Base-by-base conservation (phyloP, 2,113 vertebrate genomes). In the Geococcyx californianus region DNA sequence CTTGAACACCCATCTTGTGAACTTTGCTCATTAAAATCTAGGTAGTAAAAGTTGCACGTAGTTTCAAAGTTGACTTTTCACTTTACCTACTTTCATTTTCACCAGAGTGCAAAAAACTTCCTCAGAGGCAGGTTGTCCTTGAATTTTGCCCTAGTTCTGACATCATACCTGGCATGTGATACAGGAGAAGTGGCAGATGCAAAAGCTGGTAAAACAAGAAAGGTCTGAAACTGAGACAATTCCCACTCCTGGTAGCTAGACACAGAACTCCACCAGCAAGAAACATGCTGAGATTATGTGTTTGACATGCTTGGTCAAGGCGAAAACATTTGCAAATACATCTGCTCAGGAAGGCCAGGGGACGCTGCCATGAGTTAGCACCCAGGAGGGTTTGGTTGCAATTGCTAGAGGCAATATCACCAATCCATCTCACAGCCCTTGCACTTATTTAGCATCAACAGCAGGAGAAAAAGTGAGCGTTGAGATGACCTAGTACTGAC, bases 251-350 rank as follows among this genome's bases (percentile, higher is more conserved):
- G 13, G 15, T 88, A 89, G 52, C 29, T 52, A 81, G 38, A 52
- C 16, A 45, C 23, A 52, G 40, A 14, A 76, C 2, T 80, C 38
- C 42, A 16, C 26, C 28, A 81, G 14, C 36, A 85, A 85, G 59
- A 89, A 90, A 26, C 44, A 72, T 6, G 7, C 42, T 75, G 80
- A 92, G 31, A 80, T 89, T 87, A 78, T 83, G 85, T 83, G 66
- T 85, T 67, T 92, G 87, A 94, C 70, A 19, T 95, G 68, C 87
- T 93, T 92, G 85, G 81, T 95, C 95, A 95, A 89, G 84, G 84
- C 95, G 94, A 95, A 96, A 97, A 91, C 20, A 87, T 87, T 92
- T 94, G 38, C 64, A 94, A 95, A 93, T 79, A 9, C 25, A 42
- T 89, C 67, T 93, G 55, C 49, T 90, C 16, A 49, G 60, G 44